A percentile compares a stretch with the other conserved stretches of the same genome.
phyloP scores from a whole-genome alignment of 2,113 vertebrate species.

The Oryzias melastigma region DNA sequence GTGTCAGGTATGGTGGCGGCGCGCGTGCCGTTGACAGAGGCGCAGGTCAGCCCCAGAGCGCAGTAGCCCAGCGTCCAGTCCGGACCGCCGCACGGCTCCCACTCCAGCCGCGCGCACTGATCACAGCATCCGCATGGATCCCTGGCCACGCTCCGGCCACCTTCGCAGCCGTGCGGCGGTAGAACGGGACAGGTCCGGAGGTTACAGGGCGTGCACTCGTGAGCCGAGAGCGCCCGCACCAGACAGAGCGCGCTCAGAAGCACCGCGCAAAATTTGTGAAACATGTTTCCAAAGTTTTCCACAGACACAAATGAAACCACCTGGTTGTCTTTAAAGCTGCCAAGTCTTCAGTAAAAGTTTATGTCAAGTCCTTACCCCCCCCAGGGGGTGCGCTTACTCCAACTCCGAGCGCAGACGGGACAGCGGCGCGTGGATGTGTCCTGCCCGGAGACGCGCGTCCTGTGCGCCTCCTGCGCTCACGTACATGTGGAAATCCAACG shows the following conservation, averaged over 20 bases:
- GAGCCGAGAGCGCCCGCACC: conserved; percentile 57
- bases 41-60: conserved; percentile 76
- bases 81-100: conserved; percentile 77
- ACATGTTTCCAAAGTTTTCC: conserved; percentile 62
- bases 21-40: conserved; percentile 66
- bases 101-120: conserved; percentile 74
- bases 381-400: conserved; percentile 7
- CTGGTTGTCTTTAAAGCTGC: conserved; percentile 47
- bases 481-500: conserved; percentile 21
- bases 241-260: conserved; percentile 58
- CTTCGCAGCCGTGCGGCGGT: conserved; percentile 63
- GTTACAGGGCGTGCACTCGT: conserved; percentile 74
- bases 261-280: conserved; percentile 44
- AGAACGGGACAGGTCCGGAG: conserved; percentile 67
- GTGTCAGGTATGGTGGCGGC: conserved; percentile 58
- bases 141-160: conserved; percentile 62
- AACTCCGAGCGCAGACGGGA: conserved; percentile 2
- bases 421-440: conserved; percentile 21
- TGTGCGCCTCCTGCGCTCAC: conserved; percentile 18
- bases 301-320: conserved; percentile 19
- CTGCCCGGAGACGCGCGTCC: conserved; percentile 39
- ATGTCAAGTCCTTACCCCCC: conserved; percentile 5
- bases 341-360: conserved; percentile 39
- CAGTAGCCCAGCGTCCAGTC: conserved; percentile 80
- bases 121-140: conserved; percentile 82